Base-by-base conservation (phyloP, 1,140 invertebrate genomes). In the Bilobella aurantiaca region DNA sequence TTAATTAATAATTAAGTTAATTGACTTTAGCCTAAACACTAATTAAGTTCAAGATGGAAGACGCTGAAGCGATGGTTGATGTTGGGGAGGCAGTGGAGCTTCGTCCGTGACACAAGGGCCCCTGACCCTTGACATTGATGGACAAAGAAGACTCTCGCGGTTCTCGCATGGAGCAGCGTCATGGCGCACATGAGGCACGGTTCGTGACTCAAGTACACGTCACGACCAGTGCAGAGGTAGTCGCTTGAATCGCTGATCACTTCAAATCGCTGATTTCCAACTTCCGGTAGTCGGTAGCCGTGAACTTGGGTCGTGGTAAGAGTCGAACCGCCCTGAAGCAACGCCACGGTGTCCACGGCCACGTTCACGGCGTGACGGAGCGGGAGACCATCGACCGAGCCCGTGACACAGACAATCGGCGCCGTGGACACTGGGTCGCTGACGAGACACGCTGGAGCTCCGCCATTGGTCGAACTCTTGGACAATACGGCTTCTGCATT, bases 171-270 rank as follows among this genome's bases (percentile, higher is more conserved):
- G 0, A 96, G 82, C 56, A 97, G 77, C 0, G 89, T 93, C 94
- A 97, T 97, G 0, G 90, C 82, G 79, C 95, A 96, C 85, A 97
- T 91, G 1, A 90, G 75, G 78, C 95, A 98, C 0, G 94, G 94
- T 75, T 97, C 94, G 63, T 81, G 81, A 1, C 86, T 83, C 16
- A 91, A 74, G 75, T 93, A 96, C 1, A 90, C 76, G 79, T 93
- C 88, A 78, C 91, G 94, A 12, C 87, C 87, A 0, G 92, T 96
- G 77, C 92, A 95, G 3, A 96, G 78, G 77, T 96, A 97, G 0
- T 77, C 75, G 23, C 58, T 53, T 18, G 62, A 37, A 25, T 29
- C 34, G 27, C 62, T 21, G 1, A 60, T 63, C 30, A 61, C 62
- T 29, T 28, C 32, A 21, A 46, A 47, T 21, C 3, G 47, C n/a